Evolutionary conservation across 1,140 invertebrate species (phyloP), one percentile per base, ranked within the genome.

Genomic region (Lepeophtheirus salmonis): DNA sequence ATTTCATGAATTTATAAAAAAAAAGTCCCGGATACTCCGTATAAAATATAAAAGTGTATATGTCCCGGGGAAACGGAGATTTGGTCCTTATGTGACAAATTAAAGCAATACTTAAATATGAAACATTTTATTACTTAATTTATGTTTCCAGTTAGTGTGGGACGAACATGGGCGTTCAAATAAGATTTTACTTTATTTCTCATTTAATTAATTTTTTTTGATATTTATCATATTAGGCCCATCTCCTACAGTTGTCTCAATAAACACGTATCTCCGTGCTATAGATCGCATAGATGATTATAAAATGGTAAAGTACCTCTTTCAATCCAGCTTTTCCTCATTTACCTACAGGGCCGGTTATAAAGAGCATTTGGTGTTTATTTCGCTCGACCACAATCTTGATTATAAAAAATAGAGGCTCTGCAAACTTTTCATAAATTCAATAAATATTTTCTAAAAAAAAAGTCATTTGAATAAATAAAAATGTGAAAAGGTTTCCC

Each of bases 261-360:
- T 94, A 78, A 92, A 94, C 83, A 80, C 92, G 76, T 90, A 82
- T 77, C 82, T 95, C 64, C 83, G 89, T 67, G 91, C 88, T 75
- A 94, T 95, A 79, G 90, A 86, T 79, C 90, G 91, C 84, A 94
- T 94, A 78, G 85, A 91, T 78, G 89, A 95, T 84, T 90, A 90
- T 77, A 89, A 89, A 80, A 94, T 92, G 89, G 86, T 90, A 84
- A 89, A 86, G 89, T 21, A 17, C 18, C 2, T 17, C 10, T 26
- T 1, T n/a, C n/a, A n/a, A n/a, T n/a, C n/a, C n/a, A n/a, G n/a
- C n/a, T n/a, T n/a, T n/a, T n/a, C n/a, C n/a, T n/a, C n/a, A n/a
- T n/a, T n/a, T n/a, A n/a, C n/a, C n/a, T n/a, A n/a, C n/a, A n/a
- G n/a, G n/a, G n/a, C n/a, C n/a, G n/a, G n/a, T n/a, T n/a, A n/a